phyloP scores from a whole-genome alignment of 2,888 invertebrate genomes.

The Hydriomena furcata region DNA sequence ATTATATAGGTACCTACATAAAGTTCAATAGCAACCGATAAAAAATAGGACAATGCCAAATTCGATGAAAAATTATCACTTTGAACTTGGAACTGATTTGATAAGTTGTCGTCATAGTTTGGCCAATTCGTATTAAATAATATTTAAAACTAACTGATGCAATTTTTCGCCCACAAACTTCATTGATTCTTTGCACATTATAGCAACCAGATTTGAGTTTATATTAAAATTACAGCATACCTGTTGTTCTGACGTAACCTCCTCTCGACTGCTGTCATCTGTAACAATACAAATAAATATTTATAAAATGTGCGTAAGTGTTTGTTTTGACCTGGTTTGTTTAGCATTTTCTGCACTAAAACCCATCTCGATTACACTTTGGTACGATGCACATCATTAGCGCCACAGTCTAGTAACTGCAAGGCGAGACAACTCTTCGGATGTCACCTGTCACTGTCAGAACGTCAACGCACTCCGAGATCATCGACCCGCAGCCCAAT shows the following conservation, averaged over 20 bases:
- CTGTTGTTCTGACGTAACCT: conserved; percentile 75
- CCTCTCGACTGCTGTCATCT: conserved; percentile 79
- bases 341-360: conserved; percentile 47
- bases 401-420: conserved; percentile 53
- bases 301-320: conserved; percentile 8
- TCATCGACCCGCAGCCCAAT: conserved; percentile 24
- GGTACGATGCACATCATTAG: conserved; percentile 40
- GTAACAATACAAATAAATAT: conserved; percentile 54
- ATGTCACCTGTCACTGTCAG: conserved; percentile 34
- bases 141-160: neutral
- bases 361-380: conserved; percentile 41
- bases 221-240: conserved; percentile 46
- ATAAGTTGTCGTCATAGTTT: too few relatives aligned
- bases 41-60: neutral
- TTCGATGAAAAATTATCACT: neutral
- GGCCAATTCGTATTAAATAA: too few relatives aligned
- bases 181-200: conserved; percentile 2
- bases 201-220: conserved; percentile 2
- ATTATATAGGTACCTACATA: neutral
- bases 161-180: conserved; percentile 12
- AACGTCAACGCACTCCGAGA: conserved; percentile 20
- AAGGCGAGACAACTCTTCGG: conserved; percentile 31
- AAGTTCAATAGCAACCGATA: neutral
- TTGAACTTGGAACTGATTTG: neutral
- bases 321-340: conserved; percentile 3